These are phyloP conservation scores for Petrosia ficiformis DNA, from an alignment of 37 sponge, comb jelly and placozoan genomes.

Conservation along the genomic window DNA sequence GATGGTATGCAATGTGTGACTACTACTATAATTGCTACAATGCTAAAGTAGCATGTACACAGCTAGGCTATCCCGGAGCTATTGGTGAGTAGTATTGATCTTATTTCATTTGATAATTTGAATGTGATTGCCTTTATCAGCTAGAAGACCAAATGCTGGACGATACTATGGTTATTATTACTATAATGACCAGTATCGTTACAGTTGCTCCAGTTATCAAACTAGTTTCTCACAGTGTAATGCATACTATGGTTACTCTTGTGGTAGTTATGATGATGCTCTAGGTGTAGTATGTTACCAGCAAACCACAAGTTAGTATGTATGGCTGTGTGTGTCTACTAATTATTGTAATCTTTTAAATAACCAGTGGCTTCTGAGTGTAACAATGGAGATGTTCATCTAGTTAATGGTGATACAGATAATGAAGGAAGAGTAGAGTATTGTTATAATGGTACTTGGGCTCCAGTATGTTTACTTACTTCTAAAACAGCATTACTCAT, in stretches of 20 bases:
- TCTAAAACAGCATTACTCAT: background rate
- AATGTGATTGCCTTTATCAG: background rate
- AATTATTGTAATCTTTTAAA: no score
- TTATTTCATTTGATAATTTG: background rate
- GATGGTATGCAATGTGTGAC: background rate
- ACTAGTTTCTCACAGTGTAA: background rate
- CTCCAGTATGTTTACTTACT: background rate
- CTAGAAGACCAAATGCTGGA: background rate
- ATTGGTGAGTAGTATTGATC: background rate
- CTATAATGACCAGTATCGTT: background rate
- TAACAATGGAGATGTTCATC: background rate
- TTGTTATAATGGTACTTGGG: constrained; percentile 2
- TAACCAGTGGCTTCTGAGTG: no score
- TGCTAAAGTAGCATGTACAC: background rate
- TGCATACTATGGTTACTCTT: background rate
- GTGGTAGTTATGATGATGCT: background rate
- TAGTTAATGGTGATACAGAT: background rate
- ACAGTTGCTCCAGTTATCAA: background rate
- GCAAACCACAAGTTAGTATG: background rate
- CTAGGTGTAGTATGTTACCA: background rate
- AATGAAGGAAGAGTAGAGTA: constrained; percentile 17
- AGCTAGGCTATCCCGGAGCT: background rate
- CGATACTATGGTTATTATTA: background rate
- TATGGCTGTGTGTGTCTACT: background rate
- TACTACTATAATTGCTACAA: background rate